Evolutionary conservation across 2,113 vertebrate species (phyloP).

Genomic region (Eubucco bourcierii): DNA sequence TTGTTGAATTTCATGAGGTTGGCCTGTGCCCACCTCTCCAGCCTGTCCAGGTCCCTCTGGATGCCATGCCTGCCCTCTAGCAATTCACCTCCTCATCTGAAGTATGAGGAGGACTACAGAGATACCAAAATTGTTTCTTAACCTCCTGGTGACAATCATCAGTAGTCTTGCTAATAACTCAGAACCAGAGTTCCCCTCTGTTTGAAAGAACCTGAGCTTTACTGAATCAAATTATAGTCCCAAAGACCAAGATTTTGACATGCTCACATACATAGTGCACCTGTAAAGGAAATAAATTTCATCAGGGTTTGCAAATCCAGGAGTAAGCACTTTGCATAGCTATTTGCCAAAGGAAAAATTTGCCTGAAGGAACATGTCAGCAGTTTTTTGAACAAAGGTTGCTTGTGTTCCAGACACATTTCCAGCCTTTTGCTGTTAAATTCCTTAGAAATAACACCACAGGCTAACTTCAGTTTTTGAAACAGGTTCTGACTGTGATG

Average conservation of each 20-base stretch:
- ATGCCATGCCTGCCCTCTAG: too few species aligned
- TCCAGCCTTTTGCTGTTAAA: constrained; percentile 19
- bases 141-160: not conserved
- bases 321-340: not conserved
- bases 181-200: not conserved
- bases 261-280: not conserved
- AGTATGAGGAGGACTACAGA: not conserved
- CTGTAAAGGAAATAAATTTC: not conserved
- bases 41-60: too few species aligned
- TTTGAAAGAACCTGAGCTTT: not conserved
- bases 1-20: too few species aligned
- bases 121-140: not conserved
- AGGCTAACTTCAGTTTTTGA: not conserved
- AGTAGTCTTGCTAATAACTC: not conserved
- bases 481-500: not conserved
- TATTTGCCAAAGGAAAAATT: not conserved
- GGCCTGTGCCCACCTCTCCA: too few species aligned
- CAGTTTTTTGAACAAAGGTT: constrained; percentile 13
- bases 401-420: not conserved
- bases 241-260: not conserved
- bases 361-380: constrained; percentile 13
- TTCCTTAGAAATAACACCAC: not conserved
- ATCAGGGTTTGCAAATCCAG: not conserved
- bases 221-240: not conserved
- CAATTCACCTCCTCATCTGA: not conserved